Base-by-base conservation (phyloP, 2,113 vertebrate species). In the Catharus fuscescens region DNA sequence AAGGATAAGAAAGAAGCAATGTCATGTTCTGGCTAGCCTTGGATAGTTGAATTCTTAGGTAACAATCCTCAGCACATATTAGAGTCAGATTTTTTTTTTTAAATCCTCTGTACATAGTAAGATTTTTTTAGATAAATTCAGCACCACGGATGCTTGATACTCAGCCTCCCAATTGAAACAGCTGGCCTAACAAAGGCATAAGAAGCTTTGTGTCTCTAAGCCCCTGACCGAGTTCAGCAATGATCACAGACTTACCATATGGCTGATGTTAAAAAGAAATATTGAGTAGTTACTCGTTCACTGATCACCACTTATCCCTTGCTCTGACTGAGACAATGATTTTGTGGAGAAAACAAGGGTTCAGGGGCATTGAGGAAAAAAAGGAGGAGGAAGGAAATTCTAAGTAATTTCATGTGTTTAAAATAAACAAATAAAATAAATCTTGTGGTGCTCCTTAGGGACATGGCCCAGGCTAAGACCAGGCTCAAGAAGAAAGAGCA, bases 171-270 rank as follows among this genome's bases (percentile, higher is more conserved):
- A 80, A 44, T 2, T 73, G 87, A 94, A 95, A 95, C 90, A 95
- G 79, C 93, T 96, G 94, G 71, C 56, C 87, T 77, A 77, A 93
- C 42, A 80, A 78, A 86, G n/a, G 40, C 77, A 36, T 95, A 96
- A 97, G 93, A 93, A 95, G 94, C 94, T 96, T 95, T 96, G 83
- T 7, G 31, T 80, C 74, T 88, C 81, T 95, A 96, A 95, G 90
- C 54, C 62, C 52, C 93, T 86, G 94, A 92, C 87, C 3, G 25
- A 90, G 85, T 83, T 93, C 57, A 73, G 71, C 71, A 95, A 86
- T 78, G 93, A 96, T 95, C 85, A 90, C 66, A 90, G 90, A 96
- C 64, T 95, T 73, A 88, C 94, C 93, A 97, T 94, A 95, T 93
- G 93, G 90, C 59, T 82, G 84, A 80, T 72, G 84, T 92, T 97